Evolutionary conservation across 37 sponge, comb jelly and placozoan genomes (phyloP).

Genomic region (Ephydatia muelleri): DNA sequence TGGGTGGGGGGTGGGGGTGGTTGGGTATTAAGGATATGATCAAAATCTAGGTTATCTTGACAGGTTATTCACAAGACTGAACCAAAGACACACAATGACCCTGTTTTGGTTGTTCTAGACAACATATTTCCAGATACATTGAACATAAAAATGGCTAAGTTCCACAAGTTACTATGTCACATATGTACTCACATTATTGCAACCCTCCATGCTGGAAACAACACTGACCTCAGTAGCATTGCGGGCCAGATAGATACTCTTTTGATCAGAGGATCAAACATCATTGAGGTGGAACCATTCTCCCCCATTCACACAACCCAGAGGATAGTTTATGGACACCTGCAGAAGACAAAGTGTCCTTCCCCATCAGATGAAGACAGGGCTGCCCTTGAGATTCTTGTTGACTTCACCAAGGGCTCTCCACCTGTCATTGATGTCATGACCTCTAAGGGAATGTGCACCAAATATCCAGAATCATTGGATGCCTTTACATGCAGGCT

Average conservation of each 20-base stretch:
- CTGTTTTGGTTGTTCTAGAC: not conserved
- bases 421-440: conserved; percentile 28
- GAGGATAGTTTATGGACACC: conserved; percentile 28
- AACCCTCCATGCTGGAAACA: not conserved
- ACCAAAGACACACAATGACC: not conserved
- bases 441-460: too few relatives aligned
- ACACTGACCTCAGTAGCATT: conserved; percentile 4
- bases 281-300: conserved; percentile 31
- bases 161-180: not conserved
- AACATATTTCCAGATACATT: not conserved
- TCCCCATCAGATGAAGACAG: conserved; percentile 22
- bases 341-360: not conserved
- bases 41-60: not conserved
- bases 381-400: conserved; percentile 21
- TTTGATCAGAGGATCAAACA: conserved; percentile 17
- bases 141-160: not conserved
- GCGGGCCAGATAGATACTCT: conserved; percentile 10
- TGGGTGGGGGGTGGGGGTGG: too few relatives aligned
- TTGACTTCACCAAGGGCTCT: conserved; percentile 40
- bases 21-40: too few relatives aligned
- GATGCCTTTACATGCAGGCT: too few relatives aligned
- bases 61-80: not conserved
- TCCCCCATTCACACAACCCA: conserved; percentile 47
- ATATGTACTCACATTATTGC: conserved; percentile 23
- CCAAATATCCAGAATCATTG: too few relatives aligned